These are phyloP conservation scores for Erpetoichthys calabaricus DNA, from an alignment of 2,797 vertebrate genomes.

Conservation along the genomic window DNA sequence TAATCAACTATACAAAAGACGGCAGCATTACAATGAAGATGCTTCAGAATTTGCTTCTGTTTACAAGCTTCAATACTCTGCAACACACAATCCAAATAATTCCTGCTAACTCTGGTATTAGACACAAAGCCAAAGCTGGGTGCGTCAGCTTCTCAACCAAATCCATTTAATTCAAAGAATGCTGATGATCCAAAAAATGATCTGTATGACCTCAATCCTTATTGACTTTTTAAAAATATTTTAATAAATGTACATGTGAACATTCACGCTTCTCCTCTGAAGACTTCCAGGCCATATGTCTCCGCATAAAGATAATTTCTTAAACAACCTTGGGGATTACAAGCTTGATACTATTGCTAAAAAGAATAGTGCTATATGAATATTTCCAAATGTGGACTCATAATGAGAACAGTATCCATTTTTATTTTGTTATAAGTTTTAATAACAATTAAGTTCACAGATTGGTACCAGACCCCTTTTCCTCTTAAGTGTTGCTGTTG, in stretches of 20 bases:
- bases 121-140: conserved; percentile 64
- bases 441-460: too few species aligned
- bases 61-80: background rate
- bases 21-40: background rate
- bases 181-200: conserved; percentile 62
- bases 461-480: too few species aligned
- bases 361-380: too few species aligned
- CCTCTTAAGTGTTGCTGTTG: too few species aligned
- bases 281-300: conserved; percentile 5
- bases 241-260: conserved; percentile 24
- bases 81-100: conserved; percentile 7
- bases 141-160: conserved; percentile 66
- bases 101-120: conserved; percentile 49
- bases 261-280: conserved; percentile 3
- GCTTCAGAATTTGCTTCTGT: background rate
- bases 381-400: too few species aligned
- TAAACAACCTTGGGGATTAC: too few species aligned
- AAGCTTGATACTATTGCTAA: too few species aligned
- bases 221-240: conserved; percentile 34
- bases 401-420: too few species aligned
- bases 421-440: too few species aligned
- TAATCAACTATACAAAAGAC: background rate
- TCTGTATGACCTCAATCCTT: conserved; percentile 60
- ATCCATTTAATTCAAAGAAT: conserved; percentile 84
- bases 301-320: conserved; percentile 2